A percentile compares a stretch with the other conserved stretches of the same genome.
These are phyloP conservation scores for Xiphophorus couchianus DNA, from an alignment of 2,113 vertebrate genomes.

Conservation along the genomic window DNA sequence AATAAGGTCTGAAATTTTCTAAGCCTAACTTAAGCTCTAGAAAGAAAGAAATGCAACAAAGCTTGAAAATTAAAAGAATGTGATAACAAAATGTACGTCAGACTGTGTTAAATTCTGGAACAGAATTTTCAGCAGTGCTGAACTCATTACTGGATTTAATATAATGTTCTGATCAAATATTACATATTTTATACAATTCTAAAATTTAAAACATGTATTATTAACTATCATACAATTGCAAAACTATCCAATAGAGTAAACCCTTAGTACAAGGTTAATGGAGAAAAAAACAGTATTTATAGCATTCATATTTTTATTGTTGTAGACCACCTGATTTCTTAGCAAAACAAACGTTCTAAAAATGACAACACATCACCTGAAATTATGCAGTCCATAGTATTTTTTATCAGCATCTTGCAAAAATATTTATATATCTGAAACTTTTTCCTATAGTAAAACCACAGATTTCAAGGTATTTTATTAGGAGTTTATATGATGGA, in stretches of 20 bases:
- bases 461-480: too few species aligned
- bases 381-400: not conserved
- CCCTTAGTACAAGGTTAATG: not conserved
- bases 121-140: not conserved
- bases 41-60: not conserved
- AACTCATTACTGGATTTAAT: not conserved
- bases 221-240: not conserved
- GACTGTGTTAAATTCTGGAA: not conserved
- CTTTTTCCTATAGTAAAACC: not conserved
- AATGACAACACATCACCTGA: not conserved
- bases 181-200: not conserved
- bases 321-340: not conserved
- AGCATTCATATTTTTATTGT: not conserved
- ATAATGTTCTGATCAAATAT: too few species aligned
- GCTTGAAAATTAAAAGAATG: constrained; percentile 12
- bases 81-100: not conserved
- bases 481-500: too few species aligned
- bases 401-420: not conserved
- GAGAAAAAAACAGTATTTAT: not conserved
- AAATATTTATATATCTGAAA: not conserved
- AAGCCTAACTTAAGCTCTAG: not conserved
- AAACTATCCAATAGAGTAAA: not conserved
- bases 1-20: constrained; percentile 5
- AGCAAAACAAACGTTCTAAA: not conserved
- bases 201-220: not conserved